Evolutionary conservation across 2,113 vertebrate genomes (phyloP).

Genomic region (Acanthochromis polyacanthus): DNA sequence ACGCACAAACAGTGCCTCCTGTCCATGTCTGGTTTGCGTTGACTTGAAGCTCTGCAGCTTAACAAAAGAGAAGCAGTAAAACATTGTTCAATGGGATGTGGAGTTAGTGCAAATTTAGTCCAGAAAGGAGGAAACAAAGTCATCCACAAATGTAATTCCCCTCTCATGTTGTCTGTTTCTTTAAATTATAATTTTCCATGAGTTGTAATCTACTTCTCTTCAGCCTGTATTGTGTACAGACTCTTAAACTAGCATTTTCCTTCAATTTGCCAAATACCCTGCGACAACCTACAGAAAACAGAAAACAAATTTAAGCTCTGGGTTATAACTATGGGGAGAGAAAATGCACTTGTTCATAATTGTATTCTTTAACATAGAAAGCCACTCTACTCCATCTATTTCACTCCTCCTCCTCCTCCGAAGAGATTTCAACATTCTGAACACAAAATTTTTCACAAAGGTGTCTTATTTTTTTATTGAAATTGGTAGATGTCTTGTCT

Average conservation of each 20-base stretch:
- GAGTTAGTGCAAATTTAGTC: neutral
- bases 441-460: neutral
- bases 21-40: conserved; percentile 10
- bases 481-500: too few species aligned
- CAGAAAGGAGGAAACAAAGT: neutral
- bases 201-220: neutral
- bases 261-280: neutral
- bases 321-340: too few species aligned
- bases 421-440: neutral
- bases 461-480: too few species aligned
- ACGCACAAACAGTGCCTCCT: neutral
- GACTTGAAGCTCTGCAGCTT: neutral
- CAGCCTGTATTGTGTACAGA: neutral
- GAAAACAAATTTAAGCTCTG: too few species aligned
- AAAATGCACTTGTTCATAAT: too few species aligned
- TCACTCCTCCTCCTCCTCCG: neutral
- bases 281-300: neutral
- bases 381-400: neutral
- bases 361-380: too few species aligned
- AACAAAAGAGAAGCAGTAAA: neutral
- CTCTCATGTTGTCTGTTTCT: conserved; percentile 5
- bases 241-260: neutral
- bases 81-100: neutral
- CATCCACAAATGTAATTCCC: neutral
- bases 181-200: neutral